Base-by-base conservation (phyloP, 2,888 invertebrate species). In the Lomographa bimaculata region DNA sequence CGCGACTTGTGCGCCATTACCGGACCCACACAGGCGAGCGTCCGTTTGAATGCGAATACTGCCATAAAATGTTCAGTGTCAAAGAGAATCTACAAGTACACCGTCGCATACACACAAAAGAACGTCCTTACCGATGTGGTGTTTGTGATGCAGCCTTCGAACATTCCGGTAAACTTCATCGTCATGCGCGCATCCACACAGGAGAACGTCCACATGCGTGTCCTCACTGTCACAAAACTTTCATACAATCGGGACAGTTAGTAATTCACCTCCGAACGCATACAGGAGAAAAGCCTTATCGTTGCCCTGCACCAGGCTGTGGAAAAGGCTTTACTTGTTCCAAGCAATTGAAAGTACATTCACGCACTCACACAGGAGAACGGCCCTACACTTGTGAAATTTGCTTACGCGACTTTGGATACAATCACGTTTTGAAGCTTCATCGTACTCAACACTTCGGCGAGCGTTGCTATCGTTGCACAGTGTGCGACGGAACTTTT, bases 81-180 rank as follows among this genome's bases (percentile, higher is more conserved):
- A 97, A 97, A 79, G 97, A 97, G 79, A 97, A 97, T 76, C 89
- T 97, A 41, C 96, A 96, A 82, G 97, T 97, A 6, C 97, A 97
- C 76, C 90, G 94, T 20, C 92, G 97, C 42, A 97, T 97, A 53
- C 97, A 97, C 78, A 97, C 97, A 42, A 97, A 97, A 80, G 97
- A 97, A 78, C 91, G 97, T 1, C 97, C 97, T 0, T 97, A 97
- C 82, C 94, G 96, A 64, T 97, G 97, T 70, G 93, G 95, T 47
- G 95, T 96, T 1, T 97, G 97, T 74, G 94, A 94, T 5, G 91
- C 97, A 2, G 96, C 96, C 0, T 97, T 97, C 68, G 97, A 97
- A 74, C 97, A 97, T 74, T 96, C 96, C 41, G 97, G 97, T 2
- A 97, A 97, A 71, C 84, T 97, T 37, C 96, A 97, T 71, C 92